Evolutionary conservation across 2,888 invertebrate genomes (phyloP).

Genomic region (Coremacera marginata): DNA sequence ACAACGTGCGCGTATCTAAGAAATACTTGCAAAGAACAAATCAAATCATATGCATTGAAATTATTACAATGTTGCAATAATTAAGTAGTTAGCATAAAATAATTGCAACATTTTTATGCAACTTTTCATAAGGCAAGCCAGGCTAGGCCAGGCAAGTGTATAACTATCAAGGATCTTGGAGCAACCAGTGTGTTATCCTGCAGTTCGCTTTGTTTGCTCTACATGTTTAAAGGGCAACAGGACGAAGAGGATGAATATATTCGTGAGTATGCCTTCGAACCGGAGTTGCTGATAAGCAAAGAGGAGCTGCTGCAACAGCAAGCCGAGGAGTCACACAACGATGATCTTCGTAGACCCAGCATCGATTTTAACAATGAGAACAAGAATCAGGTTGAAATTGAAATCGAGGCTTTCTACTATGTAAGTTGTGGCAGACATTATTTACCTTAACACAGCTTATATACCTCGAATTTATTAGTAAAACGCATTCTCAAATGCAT

Average conservation of each 20-base stretch:
- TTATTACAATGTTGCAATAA: not conserved
- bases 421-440: constrained; percentile 55
- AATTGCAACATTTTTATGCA: not conserved
- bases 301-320: constrained; percentile 61
- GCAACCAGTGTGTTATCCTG: too few species aligned
- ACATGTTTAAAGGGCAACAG: constrained; percentile 62
- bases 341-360: constrained; percentile 53
- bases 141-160: too few species aligned
- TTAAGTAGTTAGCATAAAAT: too few species aligned
- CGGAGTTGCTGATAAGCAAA: constrained; percentile 64
- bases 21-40: too few species aligned
- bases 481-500: not conserved
- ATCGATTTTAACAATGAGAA: constrained; percentile 58
- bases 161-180: too few species aligned
- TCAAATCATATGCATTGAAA: too few species aligned
- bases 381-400: constrained; percentile 64
- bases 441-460: too few species aligned
- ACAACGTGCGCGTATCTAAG: too few species aligned
- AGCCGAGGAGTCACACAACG: constrained; percentile 27
- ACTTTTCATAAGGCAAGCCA: not conserved
- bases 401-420: constrained; percentile 67
- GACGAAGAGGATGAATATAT: constrained; percentile 64
- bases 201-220: constrained; percentile 38
- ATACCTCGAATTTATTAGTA: not conserved
- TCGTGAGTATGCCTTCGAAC: constrained; percentile 68